These are phyloP conservation scores for Apeira syringaria DNA, from an alignment of 2,888 invertebrate species.

Conservation along the genomic window DNA sequence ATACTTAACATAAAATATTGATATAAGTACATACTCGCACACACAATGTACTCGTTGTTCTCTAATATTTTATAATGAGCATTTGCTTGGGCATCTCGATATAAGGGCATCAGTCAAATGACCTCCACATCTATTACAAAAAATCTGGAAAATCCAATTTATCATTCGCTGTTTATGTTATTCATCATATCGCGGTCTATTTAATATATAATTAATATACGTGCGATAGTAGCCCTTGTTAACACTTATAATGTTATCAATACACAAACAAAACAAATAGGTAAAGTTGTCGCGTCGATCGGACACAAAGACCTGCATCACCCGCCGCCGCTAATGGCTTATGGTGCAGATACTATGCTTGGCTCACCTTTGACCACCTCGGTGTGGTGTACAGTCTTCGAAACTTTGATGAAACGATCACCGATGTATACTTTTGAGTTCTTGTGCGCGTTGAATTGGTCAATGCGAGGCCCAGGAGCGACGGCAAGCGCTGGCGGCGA, in stretches of 20 bases:
- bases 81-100: neutral
- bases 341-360: neutral
- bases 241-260: neutral
- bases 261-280: neutral
- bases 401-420: slow-evolving; percentile 61
- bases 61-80: no score
- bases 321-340: neutral
- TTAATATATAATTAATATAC: neutral
- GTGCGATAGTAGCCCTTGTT: neutral
- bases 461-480: slow-evolving; percentile 42
- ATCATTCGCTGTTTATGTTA: neutral
- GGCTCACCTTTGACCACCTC: slow-evolving; percentile 71
- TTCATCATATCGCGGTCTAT: neutral
- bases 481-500: slow-evolving; percentile 21
- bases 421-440: slow-evolving; percentile 66
- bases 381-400: slow-evolving; percentile 64
- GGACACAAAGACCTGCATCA: neutral
- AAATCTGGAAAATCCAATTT: neutral
- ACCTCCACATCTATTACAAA: neutral
- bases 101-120: neutral
- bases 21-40: no score
- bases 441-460: slow-evolving; percentile 58
- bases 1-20: no score
- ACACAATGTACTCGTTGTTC: no score
- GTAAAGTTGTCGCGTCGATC: no score